A percentile compares a stretch with the other conserved stretches of the same genome.
These are phyloP conservation scores for Epizoanthus stellaris DNA, from an alignment of 92 coral and sea anemone genomes.

Conservation along the genomic window DNA sequence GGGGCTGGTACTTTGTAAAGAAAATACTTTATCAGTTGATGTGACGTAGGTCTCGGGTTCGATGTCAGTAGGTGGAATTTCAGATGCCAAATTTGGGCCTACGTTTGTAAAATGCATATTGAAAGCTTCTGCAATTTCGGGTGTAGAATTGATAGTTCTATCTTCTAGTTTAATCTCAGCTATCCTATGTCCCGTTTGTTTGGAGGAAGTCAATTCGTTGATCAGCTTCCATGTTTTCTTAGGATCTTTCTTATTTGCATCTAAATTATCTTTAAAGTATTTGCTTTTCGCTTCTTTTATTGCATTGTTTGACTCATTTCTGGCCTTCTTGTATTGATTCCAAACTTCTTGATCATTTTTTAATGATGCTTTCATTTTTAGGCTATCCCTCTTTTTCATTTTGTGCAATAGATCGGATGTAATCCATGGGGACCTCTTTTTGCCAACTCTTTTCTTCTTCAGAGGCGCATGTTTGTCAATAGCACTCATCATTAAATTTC, in stretches of 20 bases:
- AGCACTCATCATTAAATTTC: background rate
- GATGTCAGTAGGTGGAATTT: conserved; percentile 23
- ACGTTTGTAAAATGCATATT: conserved; percentile 36
- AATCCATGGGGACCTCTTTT: conserved; percentile 53
- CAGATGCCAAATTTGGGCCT: conserved; percentile 40
- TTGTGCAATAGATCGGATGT: conserved; percentile 23
- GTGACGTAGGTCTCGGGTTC: conserved; percentile 23
- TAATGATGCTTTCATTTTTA: conserved; percentile 40
- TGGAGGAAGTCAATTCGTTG: conserved; percentile 28
- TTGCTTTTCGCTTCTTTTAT: conserved; percentile 18
- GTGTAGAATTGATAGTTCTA: conserved; percentile 21
- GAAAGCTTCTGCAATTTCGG: conserved; percentile 39
- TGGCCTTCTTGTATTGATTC: conserved; percentile 44
- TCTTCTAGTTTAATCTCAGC: conserved; percentile 24
- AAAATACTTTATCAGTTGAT: conserved; percentile 20
- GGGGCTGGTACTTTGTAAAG: conserved; percentile 27
- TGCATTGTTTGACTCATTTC: conserved; percentile 50
- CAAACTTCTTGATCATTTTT: conserved; percentile 38
- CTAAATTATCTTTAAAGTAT: conserved; percentile 38
- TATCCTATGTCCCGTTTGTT: conserved; percentile 20
- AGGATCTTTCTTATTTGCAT: conserved; percentile 10
- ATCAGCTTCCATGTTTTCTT: conserved; percentile 29
- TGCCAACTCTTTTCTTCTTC: conserved; percentile 43
- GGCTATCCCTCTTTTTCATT: conserved; percentile 40
- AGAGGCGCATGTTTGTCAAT: conserved; percentile 54